Evolutionary conservation across 2,113 vertebrate species (phyloP).

Genomic region (Sylvia atricapilla): DNA sequence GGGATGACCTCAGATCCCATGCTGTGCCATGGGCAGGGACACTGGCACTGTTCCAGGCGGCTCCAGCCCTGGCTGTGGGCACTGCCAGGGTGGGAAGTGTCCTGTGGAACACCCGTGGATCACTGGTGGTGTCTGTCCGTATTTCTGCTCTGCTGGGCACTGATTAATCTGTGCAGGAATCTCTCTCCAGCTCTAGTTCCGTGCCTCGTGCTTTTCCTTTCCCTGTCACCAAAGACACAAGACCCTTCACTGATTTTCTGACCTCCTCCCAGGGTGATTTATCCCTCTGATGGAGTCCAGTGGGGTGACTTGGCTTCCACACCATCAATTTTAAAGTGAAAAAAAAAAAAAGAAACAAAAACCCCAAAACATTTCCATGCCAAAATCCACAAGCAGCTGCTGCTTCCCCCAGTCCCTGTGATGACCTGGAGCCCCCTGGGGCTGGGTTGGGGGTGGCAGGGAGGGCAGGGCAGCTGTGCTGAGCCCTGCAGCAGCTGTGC

Average conservation of each 20-base stretch:
- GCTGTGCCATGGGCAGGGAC: not conserved
- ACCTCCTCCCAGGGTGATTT: not conserved
- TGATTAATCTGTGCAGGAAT: fast-evolving
- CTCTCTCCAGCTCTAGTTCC: fast-evolving
- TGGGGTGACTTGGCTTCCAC: not conserved
- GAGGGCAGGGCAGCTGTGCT: not conserved
- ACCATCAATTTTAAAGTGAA: not conserved
- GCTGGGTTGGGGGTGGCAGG: not conserved
- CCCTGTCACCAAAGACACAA: not conserved
- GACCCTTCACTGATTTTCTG: not conserved
- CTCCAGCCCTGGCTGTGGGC: not conserved
- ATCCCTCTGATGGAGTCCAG: not conserved
- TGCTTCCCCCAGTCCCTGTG: not conserved
- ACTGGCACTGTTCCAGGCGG: not conserved
- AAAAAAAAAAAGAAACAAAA: not conserved
- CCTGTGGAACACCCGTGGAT: not conserved
- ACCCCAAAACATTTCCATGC: fast-evolving
- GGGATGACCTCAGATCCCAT: fast-evolving
- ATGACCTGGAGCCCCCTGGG: not conserved
- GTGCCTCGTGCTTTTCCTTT: not conserved
- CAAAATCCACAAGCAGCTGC: not conserved
- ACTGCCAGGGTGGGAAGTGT: not conserved
- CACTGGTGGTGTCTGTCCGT: fast-evolving
- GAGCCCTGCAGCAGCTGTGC: not conserved
- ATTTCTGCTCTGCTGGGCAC: fast-evolving